Evolutionary conservation across 2,888 invertebrate genomes (phyloP).

Genomic region (Clitarchus hookeri): DNA sequence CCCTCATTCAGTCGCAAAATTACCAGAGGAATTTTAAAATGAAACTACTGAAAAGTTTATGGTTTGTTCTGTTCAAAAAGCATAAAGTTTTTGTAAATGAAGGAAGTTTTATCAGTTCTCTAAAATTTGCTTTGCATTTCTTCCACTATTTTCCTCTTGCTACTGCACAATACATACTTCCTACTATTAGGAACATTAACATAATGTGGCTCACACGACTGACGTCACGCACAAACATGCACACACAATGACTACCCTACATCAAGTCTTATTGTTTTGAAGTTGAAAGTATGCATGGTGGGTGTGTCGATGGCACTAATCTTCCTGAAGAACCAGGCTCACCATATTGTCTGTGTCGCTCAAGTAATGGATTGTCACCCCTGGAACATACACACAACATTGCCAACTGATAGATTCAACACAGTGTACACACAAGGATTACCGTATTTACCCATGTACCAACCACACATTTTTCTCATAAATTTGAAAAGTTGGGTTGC

Average conservation of each 20-base stretch:
- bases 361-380: slow-evolving; percentile 14
- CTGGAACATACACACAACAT: slow-evolving; percentile 15
- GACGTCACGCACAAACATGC: not conserved
- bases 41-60: too few species aligned
- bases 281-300: not conserved
- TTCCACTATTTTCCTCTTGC: not conserved
- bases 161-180: slow-evolving; percentile 5
- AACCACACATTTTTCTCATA: too few species aligned
- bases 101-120: too few species aligned
- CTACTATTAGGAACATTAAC: slow-evolving; percentile 12
- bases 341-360: slow-evolving; percentile 11
- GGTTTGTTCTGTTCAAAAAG: too few species aligned
- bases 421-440: too few species aligned
- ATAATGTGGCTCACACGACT: not conserved
- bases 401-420: too few species aligned
- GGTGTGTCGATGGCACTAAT: not conserved
- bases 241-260: not conserved
- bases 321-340: slow-evolving; percentile 10
- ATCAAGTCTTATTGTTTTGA: not conserved
- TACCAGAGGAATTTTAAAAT: too few species aligned
- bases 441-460: too few species aligned
- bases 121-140: too few species aligned
- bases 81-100: too few species aligned
- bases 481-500: too few species aligned
- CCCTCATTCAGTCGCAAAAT: too few species aligned